phyloP scores from a whole-genome alignment of 2,113 vertebrate species.

The cattle (Bos taurus) region DNA sequence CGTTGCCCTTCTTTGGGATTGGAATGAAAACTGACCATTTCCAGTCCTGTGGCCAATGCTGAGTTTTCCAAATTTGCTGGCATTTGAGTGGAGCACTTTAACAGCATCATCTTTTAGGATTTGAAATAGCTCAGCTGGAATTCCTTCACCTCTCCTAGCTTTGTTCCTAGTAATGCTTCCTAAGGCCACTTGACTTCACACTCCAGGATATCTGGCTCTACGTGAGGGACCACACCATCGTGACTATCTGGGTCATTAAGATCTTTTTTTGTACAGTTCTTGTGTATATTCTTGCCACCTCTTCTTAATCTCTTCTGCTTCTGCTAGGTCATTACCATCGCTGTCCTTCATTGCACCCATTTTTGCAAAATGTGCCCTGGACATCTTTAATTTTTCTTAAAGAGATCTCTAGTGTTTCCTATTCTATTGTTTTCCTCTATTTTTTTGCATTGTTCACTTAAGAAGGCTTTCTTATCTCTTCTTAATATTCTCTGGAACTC shows the following conservation, averaged over 20 bases:
- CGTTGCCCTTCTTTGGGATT: neutral
- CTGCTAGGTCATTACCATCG: neutral
- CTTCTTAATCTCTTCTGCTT: neutral
- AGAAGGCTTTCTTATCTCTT: neutral
- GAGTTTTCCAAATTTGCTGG: neutral
- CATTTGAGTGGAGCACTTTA: neutral
- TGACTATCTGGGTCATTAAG: neutral
- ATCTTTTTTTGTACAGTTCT: neutral
- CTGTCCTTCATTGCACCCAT: neutral
- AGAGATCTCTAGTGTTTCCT: neutral
- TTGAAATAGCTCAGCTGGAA: neutral
- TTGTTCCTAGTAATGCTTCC: neutral
- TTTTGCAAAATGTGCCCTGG: neutral
- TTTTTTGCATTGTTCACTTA: neutral
- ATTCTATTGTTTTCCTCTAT: neutral
- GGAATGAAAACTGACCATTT: neutral
- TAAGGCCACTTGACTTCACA: neutral
- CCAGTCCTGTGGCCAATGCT: neutral
- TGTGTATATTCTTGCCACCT: neutral
- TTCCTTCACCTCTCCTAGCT: neutral
- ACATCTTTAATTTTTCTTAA: neutral
- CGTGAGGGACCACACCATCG: accelerated
- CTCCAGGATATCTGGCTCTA: neutral
- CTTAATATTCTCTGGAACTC: neutral
- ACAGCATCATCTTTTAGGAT: neutral